Percentiles rank a stretch among this genome's conserved stretches.
These are phyloP conservation scores for Amblyjoppa fuscipennis DNA, from an alignment of 2,888 invertebrate genomes.

Conservation along the genomic window DNA sequence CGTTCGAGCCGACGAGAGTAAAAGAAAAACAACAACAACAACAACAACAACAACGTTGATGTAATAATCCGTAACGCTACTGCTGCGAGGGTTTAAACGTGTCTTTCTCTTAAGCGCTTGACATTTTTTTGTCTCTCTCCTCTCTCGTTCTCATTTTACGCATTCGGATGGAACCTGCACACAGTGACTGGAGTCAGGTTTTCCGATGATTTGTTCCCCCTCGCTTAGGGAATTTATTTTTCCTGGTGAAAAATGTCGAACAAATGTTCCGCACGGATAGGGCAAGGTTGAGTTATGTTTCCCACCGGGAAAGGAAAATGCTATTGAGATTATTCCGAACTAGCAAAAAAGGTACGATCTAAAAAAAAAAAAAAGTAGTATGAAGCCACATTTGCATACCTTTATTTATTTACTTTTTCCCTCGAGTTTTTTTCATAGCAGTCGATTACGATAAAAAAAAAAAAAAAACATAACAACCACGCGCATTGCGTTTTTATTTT, in stretches of 20 bases:
- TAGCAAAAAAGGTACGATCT: background rate
- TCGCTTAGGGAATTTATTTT: background rate
- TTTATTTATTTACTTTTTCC: too few relatives aligned
- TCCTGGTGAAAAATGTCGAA: background rate
- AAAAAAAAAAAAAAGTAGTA: background rate
- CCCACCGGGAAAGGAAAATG: background rate
- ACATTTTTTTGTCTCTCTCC: background rate
- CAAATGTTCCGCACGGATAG: background rate
- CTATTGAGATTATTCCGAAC: background rate
- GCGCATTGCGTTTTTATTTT: too few relatives aligned
- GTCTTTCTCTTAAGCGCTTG: constrained; percentile 22
- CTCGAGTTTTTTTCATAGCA: too few relatives aligned
- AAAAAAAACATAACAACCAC: too few relatives aligned
- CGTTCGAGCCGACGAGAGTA: constrained; percentile 8
- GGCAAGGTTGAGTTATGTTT: background rate
- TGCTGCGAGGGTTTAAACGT: constrained; percentile 17
- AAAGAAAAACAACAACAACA: constrained; percentile 31
- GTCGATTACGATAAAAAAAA: too few relatives aligned
- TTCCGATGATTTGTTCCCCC: background rate
- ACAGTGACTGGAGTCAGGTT: background rate
- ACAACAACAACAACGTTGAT: background rate
- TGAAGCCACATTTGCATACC: background rate
- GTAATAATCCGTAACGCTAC: background rate
- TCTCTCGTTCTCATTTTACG: too few relatives aligned
- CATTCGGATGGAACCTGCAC: background rate